A percentile compares a stretch with the other conserved stretches of the same genome.
Evolutionary conservation across 2,888 invertebrate genomes (phyloP).

Genomic region (Mythimna loreyi): DNA sequence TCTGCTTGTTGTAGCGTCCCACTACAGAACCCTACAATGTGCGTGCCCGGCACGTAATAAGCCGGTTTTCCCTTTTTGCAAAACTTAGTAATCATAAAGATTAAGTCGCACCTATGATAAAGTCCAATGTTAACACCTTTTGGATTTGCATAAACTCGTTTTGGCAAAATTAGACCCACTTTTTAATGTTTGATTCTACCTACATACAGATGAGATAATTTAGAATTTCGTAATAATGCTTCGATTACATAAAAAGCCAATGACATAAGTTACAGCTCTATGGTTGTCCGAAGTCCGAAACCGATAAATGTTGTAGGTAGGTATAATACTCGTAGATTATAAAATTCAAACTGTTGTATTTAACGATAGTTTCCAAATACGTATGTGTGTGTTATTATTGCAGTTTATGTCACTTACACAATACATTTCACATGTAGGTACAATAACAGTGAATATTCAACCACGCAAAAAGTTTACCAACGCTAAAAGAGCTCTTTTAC

Average conservation of each 20-base stretch:
- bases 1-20: no score
- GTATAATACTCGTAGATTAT: constrained; percentile 13
- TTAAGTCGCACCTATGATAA: constrained; percentile 19
- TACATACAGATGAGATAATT: constrained; percentile 26
- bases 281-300: constrained; percentile 32
- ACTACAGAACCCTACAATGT: no score
- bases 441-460: constrained; percentile 31
- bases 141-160: constrained; percentile 10
- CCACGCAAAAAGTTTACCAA: constrained; percentile 32
- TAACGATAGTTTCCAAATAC: constrained; percentile 31
- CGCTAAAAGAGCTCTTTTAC: constrained; percentile 27
- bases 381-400: constrained; percentile 16
- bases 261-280: constrained; percentile 13
- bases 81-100: constrained; percentile 13
- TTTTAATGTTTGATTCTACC: constrained; percentile 17
- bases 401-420: constrained; percentile 38
- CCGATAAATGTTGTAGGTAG: constrained; percentile 1
- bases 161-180: constrained; percentile 35
- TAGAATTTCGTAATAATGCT: constrained; percentile 35
- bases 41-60: no score
- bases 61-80: constrained; percentile 12
- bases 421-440: constrained; percentile 28
- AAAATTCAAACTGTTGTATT: constrained; percentile 19
- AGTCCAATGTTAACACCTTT: constrained; percentile 29
- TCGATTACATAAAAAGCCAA: constrained; percentile 42